Base-by-base conservation (phyloP, 1,140 invertebrate species). In the Saccostrea glomerata region DNA sequence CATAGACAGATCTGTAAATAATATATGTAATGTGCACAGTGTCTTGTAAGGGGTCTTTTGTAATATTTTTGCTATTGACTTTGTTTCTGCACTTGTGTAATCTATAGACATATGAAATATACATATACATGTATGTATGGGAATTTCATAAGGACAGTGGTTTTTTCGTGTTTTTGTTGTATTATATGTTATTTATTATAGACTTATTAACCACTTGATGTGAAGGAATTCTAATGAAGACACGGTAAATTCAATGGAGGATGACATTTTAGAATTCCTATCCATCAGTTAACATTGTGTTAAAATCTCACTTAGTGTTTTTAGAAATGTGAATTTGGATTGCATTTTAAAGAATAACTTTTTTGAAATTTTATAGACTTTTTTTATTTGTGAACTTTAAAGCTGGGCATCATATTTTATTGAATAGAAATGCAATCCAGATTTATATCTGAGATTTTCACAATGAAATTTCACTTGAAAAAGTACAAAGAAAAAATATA, bases 401-500 rank as follows among this genome's bases (percentile, higher is more conserved):
- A 63, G 6, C 17, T 63, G n/a, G 17, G 17, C n/a, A n/a, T 20
- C n/a, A n/a, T 63, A 20, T 63, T 63, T 20, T 63, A 20, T 17
- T 63, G 3, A 20, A 20, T 63, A 63, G 58, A 17, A 20, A 77
- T 30, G 70, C 25, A 77, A 30, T 77, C 70, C 70, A 40, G 70
- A 2, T 25, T 77, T 77, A 15, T 77, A 4, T 11, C 25, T 36
- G 70, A 77, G 70, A 77, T 77, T 77, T 77, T 77, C 25, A 77
- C 30, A 77, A 77, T 77, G 15, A 30, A 15, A 15, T 77, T 77
- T 77, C 70, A 77, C 70, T 77, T 77, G 70, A 77, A 77, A 77
- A 77, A 77, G 70, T 30, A 77, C 70, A 77, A 77, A 77, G 70
- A 77, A 77, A 77, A 77, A 77, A 77, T 77, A 25, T 25, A 77